These are phyloP conservation scores for Lucilia cuprina DNA, from an alignment of 1,140 invertebrate species.

Conservation along the genomic window DNA sequence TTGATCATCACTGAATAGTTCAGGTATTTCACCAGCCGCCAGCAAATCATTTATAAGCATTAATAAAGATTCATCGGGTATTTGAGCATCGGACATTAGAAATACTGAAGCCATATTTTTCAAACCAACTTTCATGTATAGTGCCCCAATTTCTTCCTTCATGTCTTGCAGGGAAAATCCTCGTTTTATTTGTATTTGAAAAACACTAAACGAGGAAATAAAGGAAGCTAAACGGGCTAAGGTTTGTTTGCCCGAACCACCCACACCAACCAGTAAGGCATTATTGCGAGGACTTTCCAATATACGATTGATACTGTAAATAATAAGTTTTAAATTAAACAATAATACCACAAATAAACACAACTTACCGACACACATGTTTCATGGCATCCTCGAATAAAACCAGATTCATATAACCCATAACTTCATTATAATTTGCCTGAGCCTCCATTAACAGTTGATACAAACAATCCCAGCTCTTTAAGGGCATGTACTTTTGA, in stretches of 20 bases:
- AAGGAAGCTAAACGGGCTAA: conserved; percentile 86
- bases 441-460: conserved; percentile 84
- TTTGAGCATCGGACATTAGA: conserved; percentile 93
- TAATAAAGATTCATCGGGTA: conserved; percentile 88
- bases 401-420: conserved; percentile 93
- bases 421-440: conserved; percentile 82
- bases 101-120: conserved; percentile 90
- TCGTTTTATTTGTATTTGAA: conserved; percentile 90
- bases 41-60: conserved; percentile 95
- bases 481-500: conserved; percentile 87
- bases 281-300: conserved; percentile 91
- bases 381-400: conserved; percentile 95
- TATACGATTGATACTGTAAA: conserved; percentile 85
- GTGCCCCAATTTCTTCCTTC: conserved; percentile 78
- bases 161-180: conserved; percentile 87
- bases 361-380: conserved; percentile 80
- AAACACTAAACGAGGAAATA: conserved; percentile 88
- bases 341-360: neutral
- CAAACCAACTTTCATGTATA: conserved; percentile 88
- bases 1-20: conserved; percentile 91
- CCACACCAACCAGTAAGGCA: conserved; percentile 90
- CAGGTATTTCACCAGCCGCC: conserved; percentile 92
- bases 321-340: neutral
- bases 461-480: conserved; percentile 75
- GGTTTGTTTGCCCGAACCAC: conserved; percentile 94